Evolutionary conservation across 1,140 invertebrate genomes (phyloP), one percentile per base, ranked within the genome.

Genomic region (Microplitis mediator): DNA sequence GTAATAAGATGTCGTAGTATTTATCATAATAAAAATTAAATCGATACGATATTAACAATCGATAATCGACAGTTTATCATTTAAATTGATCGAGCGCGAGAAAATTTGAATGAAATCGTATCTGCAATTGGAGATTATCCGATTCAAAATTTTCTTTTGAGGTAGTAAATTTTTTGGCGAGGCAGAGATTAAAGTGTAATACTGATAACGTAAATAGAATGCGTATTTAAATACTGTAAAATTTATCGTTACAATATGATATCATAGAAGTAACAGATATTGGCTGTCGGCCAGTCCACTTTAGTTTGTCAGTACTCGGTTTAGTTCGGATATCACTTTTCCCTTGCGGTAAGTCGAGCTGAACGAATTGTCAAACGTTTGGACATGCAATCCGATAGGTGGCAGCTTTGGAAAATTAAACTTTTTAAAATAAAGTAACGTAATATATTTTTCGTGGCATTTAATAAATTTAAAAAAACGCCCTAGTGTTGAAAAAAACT

Each of bases 311-410:
- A 71, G 45, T n/a, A 63, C 58, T 71, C 5, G 39, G 16, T 50
- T 5, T 62, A 14, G 5, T 45, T 45, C 54, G 56, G 6, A 45
- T 45, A 45, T 8, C 8, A 3, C 54, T 16, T 66, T 58, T 56
- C 54, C 67, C 69, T 32, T 39, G 72, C 35, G 65, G 66, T 73
- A 69, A 73, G 71, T 73, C 64, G 56, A 73, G 72, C 56, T 52
- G 65, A 69, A 73, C 58, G 54, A n/a, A 66, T 63, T 63, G 65
- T 63, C 65, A 61, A 69, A 14, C 66, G 72, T 72, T 61, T 45
- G 50, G 64, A 72, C 56, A 67, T 61, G 45, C 23, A 63, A 34
- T 52, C 60, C 72, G 67, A 64, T 65, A 74, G 72, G 67, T 74
- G 72, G 72, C 72, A 69, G 72, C 34, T 16, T 56, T 39, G 35